Evolutionary conservation across 2,888 invertebrate genomes (phyloP), one percentile per base, ranked within the genome.

Genomic region (Perizoma flavofasciatum): DNA sequence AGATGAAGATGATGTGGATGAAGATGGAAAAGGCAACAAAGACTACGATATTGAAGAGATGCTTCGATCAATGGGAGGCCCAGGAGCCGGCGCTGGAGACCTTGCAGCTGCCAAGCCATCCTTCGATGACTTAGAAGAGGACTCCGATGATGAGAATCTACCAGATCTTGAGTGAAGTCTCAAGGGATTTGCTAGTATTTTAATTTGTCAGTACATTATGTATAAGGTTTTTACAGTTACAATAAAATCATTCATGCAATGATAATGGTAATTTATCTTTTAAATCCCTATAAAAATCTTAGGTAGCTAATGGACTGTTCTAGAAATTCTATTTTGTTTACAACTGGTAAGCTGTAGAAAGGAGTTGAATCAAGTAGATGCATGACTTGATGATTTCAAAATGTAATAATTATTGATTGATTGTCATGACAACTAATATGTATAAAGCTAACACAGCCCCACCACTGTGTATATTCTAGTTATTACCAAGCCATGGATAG

Each of bases 1-100:
- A 89, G 99, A 99, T 91, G 99, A 99, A 88, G 97, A 97, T 78
- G 98, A 98, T 65, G 97, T 96, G 55, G 98, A 97, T 71, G 94
- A 83, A 59, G 82, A 69, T 49, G 83, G 79, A 59, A 91, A 85
- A 56, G 82, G 81, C 49, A 58, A 69, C 55, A 90, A 75, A 58
- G 69, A 89, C 54, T 91, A 91, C 51, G 94, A 95, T 78, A 89
- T 95, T 63, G 94, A 94, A 81, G 95, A 95, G 89, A 95, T 96
- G 95, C 94, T 96, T 91, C 92, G 94, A 70, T 93, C 95, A 69
- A 95, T 96, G 95, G 95, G 95, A 58, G 95, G 94, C 48, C 80
- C 78, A 37, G 79, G 74, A 53, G 75, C 73, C 0, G 80, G 76
- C 4, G 81, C 73, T 54, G 86, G 92, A 54, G 92, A 89, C 59